Base-by-base conservation (phyloP, 2,888 invertebrate genomes). In the Hydroisotoma schaefferi region DNA sequence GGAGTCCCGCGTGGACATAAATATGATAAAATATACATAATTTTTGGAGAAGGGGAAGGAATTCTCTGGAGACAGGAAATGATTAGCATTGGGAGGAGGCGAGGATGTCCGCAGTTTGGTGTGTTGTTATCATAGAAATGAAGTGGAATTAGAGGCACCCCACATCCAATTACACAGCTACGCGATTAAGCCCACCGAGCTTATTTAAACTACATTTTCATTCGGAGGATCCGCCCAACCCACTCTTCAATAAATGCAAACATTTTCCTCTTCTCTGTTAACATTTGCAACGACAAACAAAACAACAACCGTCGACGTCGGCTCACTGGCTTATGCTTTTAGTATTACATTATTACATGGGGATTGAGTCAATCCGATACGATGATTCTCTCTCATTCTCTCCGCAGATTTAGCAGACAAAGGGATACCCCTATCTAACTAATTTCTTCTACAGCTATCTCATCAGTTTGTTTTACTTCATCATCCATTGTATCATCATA, bases 91-190 rank as follows among this genome's bases (percentile, higher is more conserved):
- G 40, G 51, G 59, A 47, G 27, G 44, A 51, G 52, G 23, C 23
- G 15, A 40, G 46, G 51, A 55, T 44, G 47, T 59, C 59, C 37
- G 49, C 57, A 59, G 60, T 61, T 53, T 26, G 23, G 53, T 58
- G 29, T 46, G 46, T 54, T 53, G 57, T 69, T 63, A 69, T 67
- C 65, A 63, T 61, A 54, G 57, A 67, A 67, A 69, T 69, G 69
- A 69, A 69, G 67, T 65, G 65, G 69, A 64, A 69, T 69, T 67
- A 69, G 69, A 65, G 60, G 56, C 61, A 60, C 67, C 67, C 64
- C 61, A 59, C 62, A 63, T 68, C 67, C 67, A 68, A 68, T 68
- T 65, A 68, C 55, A 67, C 60, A 60, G 53, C 59, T 57, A 59
- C 43, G 51, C 57, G 62, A 65, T 67, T 62, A 60, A 62, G 62